Evolutionary conservation across 2,888 invertebrate species (phyloP).

Genomic region (Cynaeus angustus): DNA sequence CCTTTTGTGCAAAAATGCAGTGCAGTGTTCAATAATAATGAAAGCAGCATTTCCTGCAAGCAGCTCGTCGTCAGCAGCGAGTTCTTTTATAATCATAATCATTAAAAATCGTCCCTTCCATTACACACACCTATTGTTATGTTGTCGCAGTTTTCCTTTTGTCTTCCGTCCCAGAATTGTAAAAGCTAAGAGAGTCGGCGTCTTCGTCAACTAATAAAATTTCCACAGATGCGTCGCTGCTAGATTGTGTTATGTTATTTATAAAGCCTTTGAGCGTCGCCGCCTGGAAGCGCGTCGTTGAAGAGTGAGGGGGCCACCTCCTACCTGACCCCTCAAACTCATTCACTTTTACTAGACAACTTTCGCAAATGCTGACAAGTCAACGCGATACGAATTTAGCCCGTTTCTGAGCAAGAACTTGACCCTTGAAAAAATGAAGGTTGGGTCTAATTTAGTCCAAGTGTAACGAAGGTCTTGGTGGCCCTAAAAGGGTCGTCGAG

Average conservation of each 20-base stretch:
- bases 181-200: constrained; percentile 52
- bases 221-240: constrained; percentile 68
- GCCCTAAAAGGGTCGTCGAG: constrained; percentile 45
- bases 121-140: constrained; percentile 23
- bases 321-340: constrained; percentile 38
- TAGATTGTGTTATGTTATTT: constrained; percentile 70
- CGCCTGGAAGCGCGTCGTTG: constrained; percentile 56
- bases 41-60: constrained; percentile 1
- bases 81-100: constrained; percentile 2
- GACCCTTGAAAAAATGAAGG: background rate
- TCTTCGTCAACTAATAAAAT: constrained; percentile 69
- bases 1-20: constrained; percentile 4
- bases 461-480: constrained; percentile 1
- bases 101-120: constrained; percentile 17
- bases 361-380: too few relatives aligned
- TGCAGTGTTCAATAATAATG: constrained; percentile 4
- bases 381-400: too few relatives aligned
- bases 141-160: constrained; percentile 35
- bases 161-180: constrained; percentile 46
- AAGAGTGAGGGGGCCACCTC: constrained; percentile 30
- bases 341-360: constrained; percentile 43
- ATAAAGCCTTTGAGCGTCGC: constrained; percentile 66
- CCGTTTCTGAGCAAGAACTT: background rate
- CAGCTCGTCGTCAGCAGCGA: background rate
- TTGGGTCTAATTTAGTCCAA: too few relatives aligned